Percentiles rank a stretch among this genome's conserved stretches.
Conservation (phyloP, 1,140 invertebrate genomes). For the Leptinotarsa lineolata region DNA sequence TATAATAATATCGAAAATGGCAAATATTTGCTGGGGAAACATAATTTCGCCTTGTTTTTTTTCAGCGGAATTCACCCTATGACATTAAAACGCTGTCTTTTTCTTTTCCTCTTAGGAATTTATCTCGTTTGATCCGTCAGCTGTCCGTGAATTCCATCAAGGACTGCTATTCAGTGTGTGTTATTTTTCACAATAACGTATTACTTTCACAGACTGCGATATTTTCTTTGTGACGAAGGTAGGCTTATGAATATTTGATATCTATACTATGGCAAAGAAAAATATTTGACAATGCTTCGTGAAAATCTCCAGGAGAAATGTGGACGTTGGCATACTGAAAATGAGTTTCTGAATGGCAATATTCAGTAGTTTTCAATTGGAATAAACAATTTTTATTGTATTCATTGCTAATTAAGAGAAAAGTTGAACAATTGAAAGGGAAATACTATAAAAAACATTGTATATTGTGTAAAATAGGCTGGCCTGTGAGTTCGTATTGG, state of each 20-base stretch:
- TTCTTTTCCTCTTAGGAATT: neutral
- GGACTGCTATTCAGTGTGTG: neutral
- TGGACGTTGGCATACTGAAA: too few species aligned
- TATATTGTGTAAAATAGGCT: too few species aligned
- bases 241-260: neutral
- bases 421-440: too few species aligned
- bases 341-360: too few species aligned
- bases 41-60: neutral
- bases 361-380: too few species aligned
- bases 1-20: neutral
- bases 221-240: neutral
- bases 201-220: neutral
- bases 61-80: neutral
- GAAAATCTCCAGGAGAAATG: too few species aligned
- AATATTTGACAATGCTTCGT: neutral
- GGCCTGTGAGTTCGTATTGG: too few species aligned
- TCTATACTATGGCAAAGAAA: neutral
- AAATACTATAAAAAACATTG: too few species aligned
- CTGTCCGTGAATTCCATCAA: slow-evolving; percentile 5
- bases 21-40: neutral
- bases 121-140: neutral
- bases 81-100: neutral
- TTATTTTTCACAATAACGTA: slow-evolving; percentile 4
- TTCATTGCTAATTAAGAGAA: too few species aligned
- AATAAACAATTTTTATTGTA: too few species aligned